These are phyloP conservation scores for Brachypteracias leptosomus DNA, from an alignment of 2,113 vertebrate genomes.

Conservation along the genomic window DNA sequence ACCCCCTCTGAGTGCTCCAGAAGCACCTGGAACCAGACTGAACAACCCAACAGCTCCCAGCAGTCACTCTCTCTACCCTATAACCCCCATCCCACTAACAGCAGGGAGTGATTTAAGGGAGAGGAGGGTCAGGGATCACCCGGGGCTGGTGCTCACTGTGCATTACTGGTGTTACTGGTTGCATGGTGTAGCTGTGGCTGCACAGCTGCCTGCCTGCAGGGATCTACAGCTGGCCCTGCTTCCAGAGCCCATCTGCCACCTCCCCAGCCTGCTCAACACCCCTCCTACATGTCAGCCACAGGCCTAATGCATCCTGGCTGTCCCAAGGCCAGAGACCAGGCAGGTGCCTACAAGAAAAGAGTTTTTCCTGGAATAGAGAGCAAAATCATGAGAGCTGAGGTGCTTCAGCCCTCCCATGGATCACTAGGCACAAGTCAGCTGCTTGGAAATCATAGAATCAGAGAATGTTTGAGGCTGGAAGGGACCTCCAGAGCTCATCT, in stretches of 20 bases:
- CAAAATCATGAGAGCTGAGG: neutral
- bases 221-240: neutral
- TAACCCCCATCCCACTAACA: neutral
- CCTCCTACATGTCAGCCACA: accelerated
- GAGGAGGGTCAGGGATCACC: too few species aligned
- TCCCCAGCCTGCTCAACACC: neutral
- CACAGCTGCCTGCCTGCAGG: neutral
- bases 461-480: too few species aligned
- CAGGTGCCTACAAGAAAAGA: neutral
- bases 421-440: neutral
- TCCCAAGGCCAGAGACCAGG: neutral
- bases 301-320: accelerated
- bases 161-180: accelerated
- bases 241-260: neutral
- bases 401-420: neutral
- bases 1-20: neutral
- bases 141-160: neutral
- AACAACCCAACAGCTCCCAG: neutral
- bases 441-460: too few species aligned
- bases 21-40: neutral
- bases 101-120: neutral
- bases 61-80: neutral
- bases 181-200: accelerated
- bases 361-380: neutral
- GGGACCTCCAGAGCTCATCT: too few species aligned